phyloP scores from a whole-genome alignment of 1,140 invertebrate species.

The Brachionus plicatilis region DNA sequence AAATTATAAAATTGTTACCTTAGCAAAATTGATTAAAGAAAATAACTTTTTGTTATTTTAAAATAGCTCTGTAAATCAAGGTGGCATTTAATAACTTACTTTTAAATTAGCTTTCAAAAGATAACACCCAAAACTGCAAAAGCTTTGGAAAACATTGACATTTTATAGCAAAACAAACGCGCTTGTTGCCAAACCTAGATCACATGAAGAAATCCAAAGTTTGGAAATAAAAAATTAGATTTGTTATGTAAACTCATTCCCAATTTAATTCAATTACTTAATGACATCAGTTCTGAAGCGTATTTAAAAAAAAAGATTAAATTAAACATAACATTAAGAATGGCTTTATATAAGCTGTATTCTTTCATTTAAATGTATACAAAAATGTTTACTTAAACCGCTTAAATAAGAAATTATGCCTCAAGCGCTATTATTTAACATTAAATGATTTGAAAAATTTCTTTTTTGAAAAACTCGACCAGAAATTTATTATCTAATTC shows the following conservation, averaged over 20 bases:
- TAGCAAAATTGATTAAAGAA: too few species aligned
- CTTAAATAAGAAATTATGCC: background rate
- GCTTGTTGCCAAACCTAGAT: background rate
- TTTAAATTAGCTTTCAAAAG: too few species aligned
- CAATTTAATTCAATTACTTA: background rate
- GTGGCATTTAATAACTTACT: too few species aligned
- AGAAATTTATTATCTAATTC: too few species aligned
- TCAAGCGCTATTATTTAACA: too few species aligned
- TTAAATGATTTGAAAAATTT: too few species aligned
- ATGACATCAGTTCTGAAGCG: background rate
- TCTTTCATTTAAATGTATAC: background rate
- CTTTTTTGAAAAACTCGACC: background rate
- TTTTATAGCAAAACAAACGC: too few species aligned
- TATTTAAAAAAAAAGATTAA: background rate
- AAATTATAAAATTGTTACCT: too few species aligned
- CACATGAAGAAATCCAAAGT: background rate
- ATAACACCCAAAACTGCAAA: too few species aligned
- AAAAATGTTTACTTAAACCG: background rate
- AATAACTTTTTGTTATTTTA: too few species aligned
- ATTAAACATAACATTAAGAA: background rate
- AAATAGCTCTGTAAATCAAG: too few species aligned
- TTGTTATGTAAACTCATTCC: background rate
- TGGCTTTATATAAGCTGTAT: background rate
- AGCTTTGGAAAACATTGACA: too few species aligned
- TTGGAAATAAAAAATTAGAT: background rate